phyloP scores from a whole-genome alignment of 2,113 vertebrate species.

The Tachysurus fulvidraco region DNA sequence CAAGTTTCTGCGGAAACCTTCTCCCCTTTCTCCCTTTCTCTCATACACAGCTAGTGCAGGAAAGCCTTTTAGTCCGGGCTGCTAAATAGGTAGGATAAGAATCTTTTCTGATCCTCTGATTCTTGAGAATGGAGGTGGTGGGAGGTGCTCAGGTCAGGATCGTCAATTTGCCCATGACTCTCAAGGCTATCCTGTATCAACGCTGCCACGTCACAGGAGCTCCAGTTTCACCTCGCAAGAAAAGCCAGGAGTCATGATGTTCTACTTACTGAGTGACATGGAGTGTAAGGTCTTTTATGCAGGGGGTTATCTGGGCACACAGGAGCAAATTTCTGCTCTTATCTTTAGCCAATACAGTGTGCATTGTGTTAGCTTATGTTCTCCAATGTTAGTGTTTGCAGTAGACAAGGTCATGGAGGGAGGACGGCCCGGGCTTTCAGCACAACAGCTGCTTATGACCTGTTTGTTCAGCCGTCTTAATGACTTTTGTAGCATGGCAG shows the following conservation, averaged over 20 bases:
- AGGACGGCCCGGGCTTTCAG: neutral
- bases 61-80: neutral
- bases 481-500: neutral
- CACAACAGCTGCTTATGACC: neutral
- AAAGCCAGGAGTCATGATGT: conserved; percentile 32
- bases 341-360: conserved; percentile 39
- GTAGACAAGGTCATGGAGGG: conserved; percentile 38
- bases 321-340: conserved; percentile 25
- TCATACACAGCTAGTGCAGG: neutral
- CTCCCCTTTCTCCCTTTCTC: neutral
- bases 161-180: conserved; percentile 48
- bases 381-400: conserved; percentile 33
- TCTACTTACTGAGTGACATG: conserved; percentile 20
- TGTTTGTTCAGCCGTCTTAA: neutral
- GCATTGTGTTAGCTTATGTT: conserved; percentile 37
- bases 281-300: conserved; percentile 8
- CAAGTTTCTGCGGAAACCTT: neutral
- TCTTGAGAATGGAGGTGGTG: conserved; percentile 28
- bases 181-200: conserved; percentile 53
- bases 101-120: conserved; percentile 24
- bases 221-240: conserved; percentile 41
- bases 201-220: conserved; percentile 11
- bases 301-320: conserved; percentile 40
- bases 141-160: conserved; percentile 9
- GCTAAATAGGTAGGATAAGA: neutral